A percentile compares a stretch with the other conserved stretches of the same genome.
Conservation (phyloP, 2,113 vertebrate species). For the Pelusios castaneus region DNA sequence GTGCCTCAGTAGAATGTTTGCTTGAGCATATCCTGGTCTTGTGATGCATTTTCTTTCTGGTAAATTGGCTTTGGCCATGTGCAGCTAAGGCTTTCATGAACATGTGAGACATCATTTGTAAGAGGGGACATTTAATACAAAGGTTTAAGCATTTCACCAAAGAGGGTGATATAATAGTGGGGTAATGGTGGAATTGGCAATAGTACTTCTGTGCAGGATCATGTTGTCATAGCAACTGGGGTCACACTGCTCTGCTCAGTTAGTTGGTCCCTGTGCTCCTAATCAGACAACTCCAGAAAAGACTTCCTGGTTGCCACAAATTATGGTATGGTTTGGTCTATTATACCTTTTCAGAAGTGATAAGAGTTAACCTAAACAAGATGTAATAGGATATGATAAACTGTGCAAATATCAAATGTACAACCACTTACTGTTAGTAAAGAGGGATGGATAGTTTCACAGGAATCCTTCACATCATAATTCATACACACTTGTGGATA, state of each 20-base stretch:
- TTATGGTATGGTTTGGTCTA: not conserved
- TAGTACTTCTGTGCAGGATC: not conserved
- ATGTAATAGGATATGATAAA: conserved; percentile 34
- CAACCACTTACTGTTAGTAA: conserved; percentile 48
- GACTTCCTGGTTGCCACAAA: not conserved
- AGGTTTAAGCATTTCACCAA: not conserved
- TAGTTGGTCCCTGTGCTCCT: not conserved
- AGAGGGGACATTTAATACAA: not conserved
- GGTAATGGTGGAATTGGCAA: not conserved
- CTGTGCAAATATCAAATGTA: conserved; percentile 45
- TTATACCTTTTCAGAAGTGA: conserved; percentile 17
- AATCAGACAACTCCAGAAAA: not conserved
- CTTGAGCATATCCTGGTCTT: not conserved
- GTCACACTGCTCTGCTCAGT: not conserved
- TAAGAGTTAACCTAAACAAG: conserved; percentile 38
- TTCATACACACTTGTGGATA: not conserved
- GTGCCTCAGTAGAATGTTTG: not conserved
- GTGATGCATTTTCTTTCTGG: not conserved
- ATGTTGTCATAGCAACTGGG: not conserved
- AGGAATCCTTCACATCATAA: conserved; percentile 27
- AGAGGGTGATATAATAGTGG: not conserved
- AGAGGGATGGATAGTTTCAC: not conserved
- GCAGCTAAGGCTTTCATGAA: not conserved
- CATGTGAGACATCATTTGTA: not conserved
- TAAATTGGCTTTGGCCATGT: not conserved